These are phyloP conservation scores for Argya squamiceps DNA, from an alignment of 2,797 vertebrate species.

Conservation along the genomic window DNA sequence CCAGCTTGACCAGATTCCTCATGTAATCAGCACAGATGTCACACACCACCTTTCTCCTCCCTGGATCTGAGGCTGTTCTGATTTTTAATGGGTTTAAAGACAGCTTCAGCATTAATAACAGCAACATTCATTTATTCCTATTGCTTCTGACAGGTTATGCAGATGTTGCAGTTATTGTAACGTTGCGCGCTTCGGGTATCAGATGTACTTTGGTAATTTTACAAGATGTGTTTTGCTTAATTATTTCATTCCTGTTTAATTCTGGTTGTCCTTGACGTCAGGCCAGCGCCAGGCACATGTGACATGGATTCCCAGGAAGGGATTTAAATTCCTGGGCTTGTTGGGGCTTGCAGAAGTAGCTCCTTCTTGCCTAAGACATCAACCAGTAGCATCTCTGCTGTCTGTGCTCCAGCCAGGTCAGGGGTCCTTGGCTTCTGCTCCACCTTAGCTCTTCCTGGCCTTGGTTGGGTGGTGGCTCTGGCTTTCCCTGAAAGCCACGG, in stretches of 20 bases:
- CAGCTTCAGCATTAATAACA: constrained; percentile 16
- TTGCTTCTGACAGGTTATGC: constrained; percentile 41
- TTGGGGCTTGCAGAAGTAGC: neutral
- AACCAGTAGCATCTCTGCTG: neutral
- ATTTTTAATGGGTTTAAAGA: constrained; percentile 47
- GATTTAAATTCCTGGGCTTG: constrained; percentile 14
- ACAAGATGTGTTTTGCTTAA: constrained; percentile 44
- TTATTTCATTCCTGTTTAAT: constrained; percentile 30
- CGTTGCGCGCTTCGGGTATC: neutral
- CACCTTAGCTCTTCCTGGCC: neutral
- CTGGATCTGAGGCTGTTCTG: neutral
- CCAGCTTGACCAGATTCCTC: constrained; percentile 43
- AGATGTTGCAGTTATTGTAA: constrained; percentile 25
- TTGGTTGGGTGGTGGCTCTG: neutral
- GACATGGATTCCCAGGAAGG: neutral
- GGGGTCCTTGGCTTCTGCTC: neutral
- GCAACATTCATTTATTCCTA: neutral
- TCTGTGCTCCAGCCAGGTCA: fast-evolving
- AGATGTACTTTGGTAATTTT: constrained; percentile 42
- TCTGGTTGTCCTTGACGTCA: neutral
- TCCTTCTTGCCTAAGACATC: neutral
- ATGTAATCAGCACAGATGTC: neutral
- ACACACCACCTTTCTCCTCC: neutral
- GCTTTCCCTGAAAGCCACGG: neutral
- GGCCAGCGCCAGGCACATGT: fast-evolving